A percentile compares a stretch with the other conserved stretches of the same genome.
These are phyloP conservation scores for Phylloscopus trochilus DNA, from an alignment of 2,113 vertebrate genomes.

Conservation along the genomic window DNA sequence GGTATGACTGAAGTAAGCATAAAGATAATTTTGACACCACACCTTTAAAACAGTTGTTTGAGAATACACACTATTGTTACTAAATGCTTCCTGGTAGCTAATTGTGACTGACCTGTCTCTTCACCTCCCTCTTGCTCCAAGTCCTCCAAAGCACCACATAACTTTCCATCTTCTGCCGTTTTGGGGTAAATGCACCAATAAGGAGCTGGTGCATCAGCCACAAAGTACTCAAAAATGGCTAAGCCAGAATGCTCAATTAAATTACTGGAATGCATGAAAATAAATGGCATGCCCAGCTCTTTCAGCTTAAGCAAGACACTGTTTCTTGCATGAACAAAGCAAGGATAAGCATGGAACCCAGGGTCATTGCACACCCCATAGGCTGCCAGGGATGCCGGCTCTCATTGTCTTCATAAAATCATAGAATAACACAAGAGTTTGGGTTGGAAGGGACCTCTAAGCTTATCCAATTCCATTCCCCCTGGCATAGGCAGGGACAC, in stretches of 20 bases:
- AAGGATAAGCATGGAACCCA: no score
- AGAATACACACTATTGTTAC: neutral
- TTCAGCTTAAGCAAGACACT: neutral
- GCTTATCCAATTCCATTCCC: neutral
- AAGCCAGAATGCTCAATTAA: neutral
- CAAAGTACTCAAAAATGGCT: neutral
- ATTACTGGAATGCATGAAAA: neutral
- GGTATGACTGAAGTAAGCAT: neutral
- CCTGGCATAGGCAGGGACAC: neutral
- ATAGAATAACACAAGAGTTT: neutral
- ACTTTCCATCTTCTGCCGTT: neutral
- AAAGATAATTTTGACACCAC: neutral
- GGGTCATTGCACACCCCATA: fast-evolving
- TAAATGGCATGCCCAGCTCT: neutral
- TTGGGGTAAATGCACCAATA: neutral
- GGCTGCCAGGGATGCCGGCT: neutral
- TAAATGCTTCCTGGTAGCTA: neutral
- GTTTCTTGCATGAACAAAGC: neutral
- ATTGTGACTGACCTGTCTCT: neutral
- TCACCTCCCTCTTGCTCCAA: neutral
- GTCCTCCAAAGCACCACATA: neutral
- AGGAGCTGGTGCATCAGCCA: neutral
- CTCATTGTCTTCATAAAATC: neutral
- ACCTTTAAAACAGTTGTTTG: neutral
- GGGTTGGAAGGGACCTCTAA: neutral